These are phyloP conservation scores for Sebastiscus tertius DNA, from an alignment of 2,797 vertebrate species.

Conservation along the genomic window DNA sequence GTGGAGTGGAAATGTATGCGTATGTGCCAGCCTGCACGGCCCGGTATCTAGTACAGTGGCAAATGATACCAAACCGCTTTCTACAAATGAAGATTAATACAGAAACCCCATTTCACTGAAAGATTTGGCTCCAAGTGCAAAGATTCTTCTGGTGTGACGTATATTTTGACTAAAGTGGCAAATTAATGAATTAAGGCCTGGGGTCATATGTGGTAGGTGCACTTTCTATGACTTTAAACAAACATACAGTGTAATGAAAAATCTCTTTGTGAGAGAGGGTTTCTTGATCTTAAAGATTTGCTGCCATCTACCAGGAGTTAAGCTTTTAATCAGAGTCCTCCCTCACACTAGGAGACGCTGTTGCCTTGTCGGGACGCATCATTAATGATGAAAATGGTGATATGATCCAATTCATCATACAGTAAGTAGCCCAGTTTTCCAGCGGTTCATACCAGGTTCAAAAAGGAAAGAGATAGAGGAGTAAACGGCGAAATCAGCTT, in stretches of 20 bases:
- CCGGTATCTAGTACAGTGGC: slow-evolving; percentile 37
- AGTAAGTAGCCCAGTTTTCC: no score
- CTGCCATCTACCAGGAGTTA: not conserved
- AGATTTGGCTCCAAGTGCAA: not conserved
- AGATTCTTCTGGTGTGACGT: not conserved
- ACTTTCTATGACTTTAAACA: slow-evolving; percentile 37
- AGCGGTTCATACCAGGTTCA: no score
- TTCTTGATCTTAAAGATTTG: slow-evolving; percentile 2
- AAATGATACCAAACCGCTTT: slow-evolving; percentile 10
- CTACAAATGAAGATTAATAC: slow-evolving; percentile 11
- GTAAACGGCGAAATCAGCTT: no score
- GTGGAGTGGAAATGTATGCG: slow-evolving; percentile 51
- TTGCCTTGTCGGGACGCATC: not conserved
- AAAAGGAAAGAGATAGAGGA: no score
- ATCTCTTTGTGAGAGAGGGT: not conserved
- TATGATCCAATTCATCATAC: not conserved
- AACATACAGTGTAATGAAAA: slow-evolving; percentile 32
- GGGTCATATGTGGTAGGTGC: not conserved
- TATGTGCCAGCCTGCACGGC: slow-evolving; percentile 30
- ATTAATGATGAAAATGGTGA: slow-evolving; percentile 51
- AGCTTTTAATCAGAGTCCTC: slow-evolving; percentile 50
- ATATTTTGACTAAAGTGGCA: not conserved
- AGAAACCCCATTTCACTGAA: not conserved
- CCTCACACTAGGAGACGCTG: slow-evolving; percentile 63
- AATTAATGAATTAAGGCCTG: not conserved